Evolutionary conservation across 2,888 invertebrate species (phyloP), one percentile per base, ranked within the genome.

Genomic region (Drosophila infuscata): DNA sequence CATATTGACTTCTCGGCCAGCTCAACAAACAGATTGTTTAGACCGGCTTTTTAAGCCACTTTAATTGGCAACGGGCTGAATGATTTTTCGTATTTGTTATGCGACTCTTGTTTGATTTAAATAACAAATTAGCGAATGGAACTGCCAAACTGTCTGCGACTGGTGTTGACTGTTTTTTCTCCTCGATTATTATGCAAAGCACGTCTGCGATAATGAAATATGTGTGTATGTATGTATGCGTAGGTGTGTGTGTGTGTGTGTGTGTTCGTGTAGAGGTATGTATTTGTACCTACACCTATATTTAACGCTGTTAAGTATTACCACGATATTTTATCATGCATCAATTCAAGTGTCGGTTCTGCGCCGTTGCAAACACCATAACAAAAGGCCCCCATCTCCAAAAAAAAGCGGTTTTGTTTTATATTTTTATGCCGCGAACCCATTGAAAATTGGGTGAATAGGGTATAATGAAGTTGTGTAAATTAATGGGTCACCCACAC

Each of bases 161-260:
- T 25, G 76, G 38, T 56, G 56, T 57, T 46, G 64, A 52, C 57
- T 58, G 6, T 15, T 8, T 25, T 20, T 12, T 29, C 6, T 5
- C 4, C 43, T 59, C 54, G 74, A 76, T 90, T 89, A 76, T 76
- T 79, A 91, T 91, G 90, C 90, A 79, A 82, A 90, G 72, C 90
- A 86, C 74, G 73, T 43, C 72, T 61, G 60, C 58, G 77, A 73
- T 84, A 75, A 75, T 75, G 71, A 82, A 68, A 69, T 75, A 80
- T 74, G 51, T 69, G 29, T 30, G 25, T 51, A 35, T 54, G 17
- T 49, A 41, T 52, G 29, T 48, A 38, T 51, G 36, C 12, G n/a
- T 36, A 12, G 30, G 17, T 36, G 36, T 17, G 17, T 17, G 15
- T 36, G 15, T 2, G 25, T 36, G 17, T 58, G 36, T 36, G 15